Percentiles rank a stretch among this genome's conserved stretches.
phyloP scores from a whole-genome alignment of 37 sponge, comb jelly and placozoan species.

The Spongilla lacustris region DNA sequence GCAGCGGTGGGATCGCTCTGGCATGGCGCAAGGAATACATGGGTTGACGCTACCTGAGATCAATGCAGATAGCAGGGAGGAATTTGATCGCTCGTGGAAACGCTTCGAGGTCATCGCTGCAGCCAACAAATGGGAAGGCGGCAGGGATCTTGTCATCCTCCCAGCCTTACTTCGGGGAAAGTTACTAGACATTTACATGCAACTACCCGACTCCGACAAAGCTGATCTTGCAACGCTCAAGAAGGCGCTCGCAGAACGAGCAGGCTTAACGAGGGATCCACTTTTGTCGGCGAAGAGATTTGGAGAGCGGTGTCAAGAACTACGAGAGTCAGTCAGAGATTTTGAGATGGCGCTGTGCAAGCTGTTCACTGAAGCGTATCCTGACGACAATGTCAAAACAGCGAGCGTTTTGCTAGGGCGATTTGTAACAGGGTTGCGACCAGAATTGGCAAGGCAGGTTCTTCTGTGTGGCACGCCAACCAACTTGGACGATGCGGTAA shows the following conservation, averaged over 20 bases:
- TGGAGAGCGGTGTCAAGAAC: conserved; percentile 15
- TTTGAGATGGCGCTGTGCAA: conserved; percentile 19
- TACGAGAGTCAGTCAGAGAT: conserved; percentile 25
- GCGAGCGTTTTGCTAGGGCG: conserved; percentile 32
- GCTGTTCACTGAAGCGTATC: conserved; percentile 29
- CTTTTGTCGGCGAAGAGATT: conserved; percentile 15
- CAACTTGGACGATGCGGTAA: conserved; percentile 21
- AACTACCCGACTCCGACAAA: conserved; percentile 14
- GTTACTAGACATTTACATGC: conserved; percentile 19
- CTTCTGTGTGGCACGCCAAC: conserved; percentile 18
- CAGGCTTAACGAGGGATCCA: conserved; percentile 22
- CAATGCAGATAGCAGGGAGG: neutral
- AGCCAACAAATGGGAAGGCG: conserved; percentile 44
- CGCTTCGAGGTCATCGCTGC: conserved; percentile 30
- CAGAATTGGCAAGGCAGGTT: conserved; percentile 8
- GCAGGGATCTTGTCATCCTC: conserved; percentile 13
- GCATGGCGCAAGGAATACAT: too few species aligned
- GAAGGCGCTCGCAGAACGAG: conserved; percentile 7
- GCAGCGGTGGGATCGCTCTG: neutral
- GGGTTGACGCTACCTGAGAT: conserved; percentile 20
- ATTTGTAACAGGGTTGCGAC: conserved; percentile 36
- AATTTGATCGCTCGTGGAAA: conserved; percentile 18
- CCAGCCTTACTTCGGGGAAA: conserved; percentile 34
- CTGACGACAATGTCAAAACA: conserved; percentile 7
- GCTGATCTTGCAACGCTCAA: conserved; percentile 1